Base-by-base conservation (phyloP, 1,140 invertebrate species). In the Papilio polyxenes region DNA sequence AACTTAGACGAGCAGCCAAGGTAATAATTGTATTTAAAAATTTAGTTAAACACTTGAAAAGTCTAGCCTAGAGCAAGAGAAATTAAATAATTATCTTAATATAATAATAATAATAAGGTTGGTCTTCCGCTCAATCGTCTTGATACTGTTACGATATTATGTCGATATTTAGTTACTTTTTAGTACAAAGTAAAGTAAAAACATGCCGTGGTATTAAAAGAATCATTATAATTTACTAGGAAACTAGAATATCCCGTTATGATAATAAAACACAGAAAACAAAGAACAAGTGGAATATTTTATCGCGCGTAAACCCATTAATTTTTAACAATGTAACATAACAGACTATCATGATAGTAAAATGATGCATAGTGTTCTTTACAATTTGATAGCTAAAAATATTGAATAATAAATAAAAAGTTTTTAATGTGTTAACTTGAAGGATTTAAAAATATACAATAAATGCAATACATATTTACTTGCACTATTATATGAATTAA, bases 261-360 rank as follows among this genome's bases (percentile, higher is more conserved):
- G 65, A 72, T 72, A 72, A 72, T 72, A 72, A 72, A 72, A 13
- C 9, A 65, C 23, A 23, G 62, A 65, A 65, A 65, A 72, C 65
- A 72, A 65, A 31, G 62, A 65, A 72, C 13, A 72, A 72, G 65
- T 40, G 10, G 37, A 72, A 37, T 72, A 7, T 72, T 69, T 69
- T 69, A 69, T 69, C 23, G 65, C 31, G 13, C 31, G 62, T 65
- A 69, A 69, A 37, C 31, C 11, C 23, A 37, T 69, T 37, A 37
- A 37, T 37, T 31, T 65, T 65, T 65, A 65, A 65, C 62, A 65
- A 65, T 65, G 62, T 65, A 65, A 65, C 20, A 2, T 31, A 31
- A 65, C 62, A 65, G 20, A 65, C 20, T 65, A 13, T 23, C 23
- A 20, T 65, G 23, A 59, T n/a, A 59, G n/a, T 59, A 59, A 59